Base-by-base conservation (phyloP, 2,797 vertebrate genomes). In the Halcyon chelicuti region DNA sequence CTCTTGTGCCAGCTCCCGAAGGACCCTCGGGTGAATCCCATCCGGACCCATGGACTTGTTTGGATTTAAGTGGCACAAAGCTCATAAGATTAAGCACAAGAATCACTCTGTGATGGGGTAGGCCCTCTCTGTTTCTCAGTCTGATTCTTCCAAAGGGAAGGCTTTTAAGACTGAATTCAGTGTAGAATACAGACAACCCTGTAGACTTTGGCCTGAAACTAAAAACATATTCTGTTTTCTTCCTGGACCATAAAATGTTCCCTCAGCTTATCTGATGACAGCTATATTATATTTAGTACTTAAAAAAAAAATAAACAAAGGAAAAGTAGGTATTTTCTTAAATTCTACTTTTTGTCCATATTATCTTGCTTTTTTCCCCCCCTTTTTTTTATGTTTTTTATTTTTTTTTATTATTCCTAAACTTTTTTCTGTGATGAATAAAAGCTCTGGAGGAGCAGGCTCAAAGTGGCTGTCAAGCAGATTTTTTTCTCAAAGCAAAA, bases 401-500 rank as follows among this genome's bases (percentile, higher is more conserved):
- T 35, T 25, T n/a, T 33, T 66, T 46, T 8, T 22, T 8, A 12
- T 4, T 28, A 51, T 94, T 65, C 21, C 40, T 88, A 37, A 87
- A 92, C 18, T 49, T 88, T 82, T 86, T 75, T 75, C 57, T 84
- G 35, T 63, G 76, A 72, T 8, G 51, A 94, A 16, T 58, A 86
- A 90, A 96, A 93, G 85, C 90, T 94, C 91, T 81, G 67, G 79
- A 95, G 78, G 17, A 96, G 67, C 46, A 88, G 76, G 35, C 77
- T 97, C 90, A 91, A 97, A 96, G 93, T 95, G 87, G 57, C 87
- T 96, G 95, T 96, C 96, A 97, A 93, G 80, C 62, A 79, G 49
- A 51, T 8, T 92, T 94, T 96, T 89, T 92, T 79, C 68, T 73
- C 58, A 39, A 92, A 95, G 80, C 88, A 94, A 94, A 95, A 96